Evolutionary conservation across 2,888 invertebrate species (phyloP).

Genomic region (Drosophila lutescens): DNA sequence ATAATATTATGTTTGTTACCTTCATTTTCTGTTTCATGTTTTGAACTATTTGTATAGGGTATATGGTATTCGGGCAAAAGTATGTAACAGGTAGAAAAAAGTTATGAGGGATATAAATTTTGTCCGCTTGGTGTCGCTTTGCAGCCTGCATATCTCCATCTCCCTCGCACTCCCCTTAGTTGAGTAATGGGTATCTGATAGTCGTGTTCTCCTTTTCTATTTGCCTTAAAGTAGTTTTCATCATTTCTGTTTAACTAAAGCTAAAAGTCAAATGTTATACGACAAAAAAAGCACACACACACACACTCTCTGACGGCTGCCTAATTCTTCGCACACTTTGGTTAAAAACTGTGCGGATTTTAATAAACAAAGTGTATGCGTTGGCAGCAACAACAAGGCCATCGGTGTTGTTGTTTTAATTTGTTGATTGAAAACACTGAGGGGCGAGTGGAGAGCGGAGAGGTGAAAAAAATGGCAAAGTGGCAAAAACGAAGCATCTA

Average conservation of each 20-base stretch:
- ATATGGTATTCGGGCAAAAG: no score
- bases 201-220: background rate
- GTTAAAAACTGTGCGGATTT: conserved; percentile 15
- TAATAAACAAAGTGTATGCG: conserved; percentile 27
- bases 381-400: conserved; percentile 6
- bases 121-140: no score
- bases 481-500: conserved; percentile 26
- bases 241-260: background rate
- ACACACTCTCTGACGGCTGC: background rate
- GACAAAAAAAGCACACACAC: background rate
- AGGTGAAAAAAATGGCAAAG: conserved; percentile 12
- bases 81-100: no score
- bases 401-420: conserved; percentile 38
- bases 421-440: conserved; percentile 42
- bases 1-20: no score
- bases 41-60: no score
- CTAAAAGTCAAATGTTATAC: background rate
- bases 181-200: no score
- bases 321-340: conserved; percentile 7
- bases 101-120: no score
- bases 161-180: no score
- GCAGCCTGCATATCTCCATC: no score
- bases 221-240: background rate
- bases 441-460: background rate
- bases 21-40: no score